These are phyloP conservation scores for Oceanites oceanicus DNA, from an alignment of 2,113 vertebrate species.

Conservation along the genomic window DNA sequence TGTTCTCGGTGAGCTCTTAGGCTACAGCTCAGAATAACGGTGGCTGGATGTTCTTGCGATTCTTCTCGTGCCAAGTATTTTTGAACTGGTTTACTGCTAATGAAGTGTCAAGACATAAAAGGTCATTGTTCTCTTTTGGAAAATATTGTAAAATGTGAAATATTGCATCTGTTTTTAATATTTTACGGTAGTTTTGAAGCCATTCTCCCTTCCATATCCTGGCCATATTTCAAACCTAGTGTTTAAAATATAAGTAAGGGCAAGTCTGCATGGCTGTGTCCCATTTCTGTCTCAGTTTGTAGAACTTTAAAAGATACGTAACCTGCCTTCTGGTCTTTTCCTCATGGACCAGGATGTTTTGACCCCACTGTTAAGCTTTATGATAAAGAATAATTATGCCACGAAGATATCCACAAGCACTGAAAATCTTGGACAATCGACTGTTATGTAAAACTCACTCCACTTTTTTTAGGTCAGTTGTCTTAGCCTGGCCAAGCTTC, in stretches of 20 bases:
- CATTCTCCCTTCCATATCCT: not conserved
- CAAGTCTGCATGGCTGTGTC: not conserved
- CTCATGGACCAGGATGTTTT: not conserved
- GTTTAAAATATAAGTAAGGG: not conserved
- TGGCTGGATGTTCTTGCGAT: not conserved
- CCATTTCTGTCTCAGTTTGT: not conserved
- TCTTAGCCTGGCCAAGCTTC: not conserved
- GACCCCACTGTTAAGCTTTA: not conserved
- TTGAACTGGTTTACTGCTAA: not conserved
- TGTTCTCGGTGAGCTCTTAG: not conserved
- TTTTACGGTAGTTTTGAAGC: not conserved
- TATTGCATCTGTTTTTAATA: slow-evolving; percentile 14
- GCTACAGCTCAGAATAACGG: not conserved
- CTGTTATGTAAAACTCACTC: not conserved
- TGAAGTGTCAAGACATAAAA: not conserved
- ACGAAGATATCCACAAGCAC: not conserved
- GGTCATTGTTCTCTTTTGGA: not conserved
- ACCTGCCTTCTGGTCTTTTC: not conserved
- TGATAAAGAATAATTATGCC: not conserved
- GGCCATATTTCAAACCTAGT: not conserved
- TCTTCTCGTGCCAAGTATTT: not conserved
- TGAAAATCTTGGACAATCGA: not conserved
- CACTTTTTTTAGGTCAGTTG: not conserved
- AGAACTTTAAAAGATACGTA: not conserved
- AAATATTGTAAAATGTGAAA: slow-evolving; percentile 2